Evolutionary conservation across 2,113 vertebrate species (phyloP), one percentile per base, ranked within the genome.

Genomic region (Corythoichthys haematopterus): DNA sequence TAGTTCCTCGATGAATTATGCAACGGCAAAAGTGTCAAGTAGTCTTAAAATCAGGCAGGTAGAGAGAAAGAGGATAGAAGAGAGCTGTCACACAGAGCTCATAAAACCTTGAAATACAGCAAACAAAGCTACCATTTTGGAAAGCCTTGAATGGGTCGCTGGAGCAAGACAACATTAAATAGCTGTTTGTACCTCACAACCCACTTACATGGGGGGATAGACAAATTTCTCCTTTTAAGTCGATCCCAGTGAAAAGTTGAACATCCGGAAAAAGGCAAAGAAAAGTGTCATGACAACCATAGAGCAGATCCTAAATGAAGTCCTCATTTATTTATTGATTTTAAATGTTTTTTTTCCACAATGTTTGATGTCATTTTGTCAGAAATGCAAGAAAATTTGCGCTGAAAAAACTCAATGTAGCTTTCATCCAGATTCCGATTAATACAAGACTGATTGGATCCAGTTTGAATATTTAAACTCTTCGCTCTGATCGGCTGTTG

Each of bases 1-100:
- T 90, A 88, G 84, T 86, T 84, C 76, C 80, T 90, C 67, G n/a
- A 75, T 89, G 88, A 88, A 89, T 89, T 88, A 91, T 88, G 84
- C 85, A 88, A 88, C 82, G 84, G 85, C 69, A 77, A 69, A 89
- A 83, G 84, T 87, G 85, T 83, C 83, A 80, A 73, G 66, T 71
- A 68, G 77, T 59, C 72, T 88, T 91, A 87, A 75, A 84, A 70
- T 76, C 68, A 83, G 66, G 72, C 67, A 87, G 79, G 80, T 78
- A 81, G 65, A 76, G 77, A 76, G 65, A 80, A 76, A 71, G 74
- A 63, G 72, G 80, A 78, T 73, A 78, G 76, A 74, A 52, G 70
- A 81, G 76, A 64, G 79, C 74, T 77, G 75, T 82, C 83, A 78
- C 55, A 74, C 71, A 81, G 78, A 77, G 64, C 72, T 78, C 65